Conservation (phyloP, 2,888 invertebrate species). For the Drosophila picticornis region DNA sequence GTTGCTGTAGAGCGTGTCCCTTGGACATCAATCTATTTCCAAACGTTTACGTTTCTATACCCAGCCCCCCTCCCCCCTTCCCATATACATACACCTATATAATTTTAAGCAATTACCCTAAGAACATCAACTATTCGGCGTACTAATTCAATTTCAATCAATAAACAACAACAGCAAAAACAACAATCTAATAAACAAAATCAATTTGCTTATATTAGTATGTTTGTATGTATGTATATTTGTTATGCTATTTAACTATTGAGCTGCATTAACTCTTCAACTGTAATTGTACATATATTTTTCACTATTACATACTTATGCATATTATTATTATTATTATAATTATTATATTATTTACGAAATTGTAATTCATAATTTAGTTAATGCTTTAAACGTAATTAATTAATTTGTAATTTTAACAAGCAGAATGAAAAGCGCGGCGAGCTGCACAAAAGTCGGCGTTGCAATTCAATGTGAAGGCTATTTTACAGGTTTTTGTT, state of each 20-base stretch:
- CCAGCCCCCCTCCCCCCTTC: neutral
- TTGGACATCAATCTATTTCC: constrained; percentile 33
- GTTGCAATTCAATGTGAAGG: constrained; percentile 73
- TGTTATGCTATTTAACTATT: constrained; percentile 44
- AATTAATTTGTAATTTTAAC: constrained; percentile 49
- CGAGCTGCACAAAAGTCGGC: constrained; percentile 41
- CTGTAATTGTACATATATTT: constrained; percentile 61
- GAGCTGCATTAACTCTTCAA: constrained; percentile 28
- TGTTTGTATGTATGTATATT: constrained; percentile 37
- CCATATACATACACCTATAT: constrained; percentile 10
- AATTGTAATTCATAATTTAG: constrained; percentile 59
- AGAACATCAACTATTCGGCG: constrained; percentile 16
- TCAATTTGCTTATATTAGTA: constrained; percentile 14
- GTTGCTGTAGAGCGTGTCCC: constrained; percentile 58
- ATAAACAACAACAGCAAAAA: constrained; percentile 8
- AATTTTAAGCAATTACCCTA: constrained; percentile 6
- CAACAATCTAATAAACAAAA: constrained; percentile 1
- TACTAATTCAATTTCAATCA: constrained; percentile 16
- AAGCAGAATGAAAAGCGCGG: constrained; percentile 51
- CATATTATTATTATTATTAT: constrained; percentile 8
- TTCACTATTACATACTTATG: constrained; percentile 27
- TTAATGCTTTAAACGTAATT: constrained; percentile 53
- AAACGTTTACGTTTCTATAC: constrained; percentile 29
- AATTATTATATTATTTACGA: constrained; percentile 38
- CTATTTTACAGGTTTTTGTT: constrained; percentile 82